Conservation (phyloP, 1,140 invertebrate genomes). For the Bathynomus jamesi region DNA sequence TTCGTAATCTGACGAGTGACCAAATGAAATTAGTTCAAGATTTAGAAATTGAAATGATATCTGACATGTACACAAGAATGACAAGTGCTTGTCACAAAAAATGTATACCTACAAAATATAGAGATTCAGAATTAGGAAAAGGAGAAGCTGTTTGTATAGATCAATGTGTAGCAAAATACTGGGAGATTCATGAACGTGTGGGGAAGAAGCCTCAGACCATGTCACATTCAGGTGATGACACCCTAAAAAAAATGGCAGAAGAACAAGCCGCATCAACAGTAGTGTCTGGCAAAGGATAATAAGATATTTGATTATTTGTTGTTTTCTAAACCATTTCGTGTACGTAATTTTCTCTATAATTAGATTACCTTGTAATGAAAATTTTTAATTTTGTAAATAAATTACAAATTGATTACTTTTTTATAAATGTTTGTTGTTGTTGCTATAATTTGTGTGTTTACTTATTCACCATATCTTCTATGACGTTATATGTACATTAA, state of each 20-base stretch:
- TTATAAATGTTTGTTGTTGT: no score
- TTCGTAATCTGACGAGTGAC: constrained; percentile 59
- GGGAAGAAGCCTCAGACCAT: constrained; percentile 90
- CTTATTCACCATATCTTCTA: no score
- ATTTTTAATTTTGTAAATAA: no score
- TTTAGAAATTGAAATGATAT: constrained; percentile 98
- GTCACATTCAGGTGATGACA: constrained; percentile 77
- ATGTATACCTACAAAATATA: constrained; percentile 89
- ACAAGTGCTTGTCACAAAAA: constrained; percentile 88
- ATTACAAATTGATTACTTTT: no score
- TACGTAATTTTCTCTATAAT: no score
- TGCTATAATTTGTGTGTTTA: no score
- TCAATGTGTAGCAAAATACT: constrained; percentile 93
- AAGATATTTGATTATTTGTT: no score
- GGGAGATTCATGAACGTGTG: constrained; percentile 92
- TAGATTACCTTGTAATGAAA: no score
- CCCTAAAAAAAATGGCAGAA: constrained; percentile 27
- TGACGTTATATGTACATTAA: no score
- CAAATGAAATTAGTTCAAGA: constrained; percentile 86
- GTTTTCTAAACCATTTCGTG: no score
- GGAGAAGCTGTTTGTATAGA: constrained; percentile 96
- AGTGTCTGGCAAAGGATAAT: no score
- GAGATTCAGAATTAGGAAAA: constrained; percentile 87
- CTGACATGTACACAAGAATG: constrained; percentile 88
- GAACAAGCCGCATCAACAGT: constrained; percentile 12